Evolutionary conservation across 2,113 vertebrate species (phyloP), one percentile per base, ranked within the genome.

Genomic region (Elephas maximus): DNA sequence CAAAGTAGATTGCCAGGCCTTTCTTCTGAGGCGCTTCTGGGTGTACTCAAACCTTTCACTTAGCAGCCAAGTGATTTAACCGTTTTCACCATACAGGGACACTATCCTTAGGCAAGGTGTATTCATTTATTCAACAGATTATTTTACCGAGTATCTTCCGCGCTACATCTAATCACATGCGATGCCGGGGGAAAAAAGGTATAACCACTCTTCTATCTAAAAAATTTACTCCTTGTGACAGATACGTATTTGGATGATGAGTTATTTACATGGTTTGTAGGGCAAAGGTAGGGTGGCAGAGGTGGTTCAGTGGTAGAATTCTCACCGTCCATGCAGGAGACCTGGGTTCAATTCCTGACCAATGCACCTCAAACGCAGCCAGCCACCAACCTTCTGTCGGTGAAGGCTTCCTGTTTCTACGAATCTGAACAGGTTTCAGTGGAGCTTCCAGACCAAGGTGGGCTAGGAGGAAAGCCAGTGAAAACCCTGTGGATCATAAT

Each of bases 131-230:
- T 93, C 48, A 82, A 28, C 51, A 28, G 15, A 24, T n/a, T 37
- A 37, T 33, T 9, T 33, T 48, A 60, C 3, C 26, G 69, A 51
- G 18, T 74, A 2, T n/a, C 44, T 74, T 71, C 45, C 18, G 10
- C 18, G 11, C 41, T 37, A 33, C 37, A 4, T n/a, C 51, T 80
- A 30, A 83, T 82, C 24, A 60, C 45, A 77, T 14, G 33, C 0
- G 10, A 18, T 20, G 28, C n/a, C 4, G 2, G 2, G 20, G 4
- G 15, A 3, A 1, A 18, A 15, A 33, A 60, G 12, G 21, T 12
- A 53, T 23, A 90, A 73, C 62, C 37, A 37, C 45, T 60, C 71
- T 63, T 71, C 73, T 37, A 18, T 44, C 51, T 79, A 48, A 79
- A 80, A n/a, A 6, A 1, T 37, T 65, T 23, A 57, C 8, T 6